Evolutionary conservation across 2,797 vertebrate genomes (phyloP), one percentile per base, ranked within the genome.

Genomic region (Fundulus diaphanus): DNA sequence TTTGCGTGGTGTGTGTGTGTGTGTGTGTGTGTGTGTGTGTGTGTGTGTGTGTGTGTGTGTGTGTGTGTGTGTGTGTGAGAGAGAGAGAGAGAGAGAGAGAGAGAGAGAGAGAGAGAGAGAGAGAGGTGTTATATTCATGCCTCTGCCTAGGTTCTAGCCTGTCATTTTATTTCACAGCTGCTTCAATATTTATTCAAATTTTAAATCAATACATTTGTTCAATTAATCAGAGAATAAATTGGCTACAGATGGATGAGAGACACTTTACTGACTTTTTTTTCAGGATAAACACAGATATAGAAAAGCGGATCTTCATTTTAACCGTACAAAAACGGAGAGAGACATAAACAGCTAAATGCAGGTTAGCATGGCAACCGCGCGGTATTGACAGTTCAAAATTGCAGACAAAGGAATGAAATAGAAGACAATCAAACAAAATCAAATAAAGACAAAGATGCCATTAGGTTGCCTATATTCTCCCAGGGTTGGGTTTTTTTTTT

Each of bases 51-150:
- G 31, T 67, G 29, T 61, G 72, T 70, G 57, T 69, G 51, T 68
- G 54, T 70, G 68, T 68, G 69, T 70, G 67, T 74, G 67, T 73
- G 70, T 80, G 54, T n/a, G n/a, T n/a, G n/a, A n/a, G n/a, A n/a
- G n/a, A n/a, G n/a, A n/a, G n/a, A n/a, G n/a, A n/a, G 49, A 51
- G 16, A 35, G 29, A 16, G 29, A 33, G 29, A 59, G n/a, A n/a
- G n/a, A n/a, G n/a, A n/a, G n/a, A n/a, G n/a, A n/a, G n/a, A n/a
- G n/a, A n/a, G n/a, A n/a, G 49, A 51, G 16, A 35, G 29, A 16
- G 29, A 33, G 29, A 59, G n/a, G 57, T 20, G 6, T 20, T 24
- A 35, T 63, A 16, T 63, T 63, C 11, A 5, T 37, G 9, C 1
- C 37, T 61, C 3, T 63, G 20, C 7, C 29, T 63, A 20, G 59